phyloP scores from a whole-genome alignment of 2,113 vertebrate species.

The Pelusios castaneus region DNA sequence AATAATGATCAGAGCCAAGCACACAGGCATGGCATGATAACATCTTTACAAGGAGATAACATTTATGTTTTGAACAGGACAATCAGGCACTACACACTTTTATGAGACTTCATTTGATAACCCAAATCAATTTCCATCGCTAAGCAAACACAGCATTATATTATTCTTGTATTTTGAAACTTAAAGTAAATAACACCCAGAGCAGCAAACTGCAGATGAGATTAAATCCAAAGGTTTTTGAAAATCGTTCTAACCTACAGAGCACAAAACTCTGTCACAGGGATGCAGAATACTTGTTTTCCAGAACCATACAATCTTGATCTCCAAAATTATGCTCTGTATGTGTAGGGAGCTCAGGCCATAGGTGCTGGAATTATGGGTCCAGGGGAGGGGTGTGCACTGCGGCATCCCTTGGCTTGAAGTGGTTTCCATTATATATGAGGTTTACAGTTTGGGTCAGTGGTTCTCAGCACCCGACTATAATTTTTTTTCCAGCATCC shows the following conservation, averaged over 20 bases:
- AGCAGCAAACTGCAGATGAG: not conserved
- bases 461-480: no score
- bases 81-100: not conserved
- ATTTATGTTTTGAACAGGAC: not conserved
- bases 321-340: not conserved
- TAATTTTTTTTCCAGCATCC: no score
- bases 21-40: not conserved
- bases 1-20: accelerated
- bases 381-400: no score
- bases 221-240: accelerated
- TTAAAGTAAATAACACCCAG: not conserved
- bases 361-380: no score
- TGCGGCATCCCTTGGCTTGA: no score
- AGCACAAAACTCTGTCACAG: accelerated
- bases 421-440: no score
- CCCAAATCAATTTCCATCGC: not conserved
- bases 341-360: not conserved
- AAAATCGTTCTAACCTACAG: not conserved
- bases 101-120: not conserved
- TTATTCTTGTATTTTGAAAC: not conserved
- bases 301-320: accelerated
- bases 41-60: not conserved
- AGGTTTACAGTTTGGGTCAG: no score
- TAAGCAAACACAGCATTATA: not conserved
- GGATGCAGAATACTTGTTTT: not conserved